Conservation (phyloP, 2,113 vertebrate genomes). For the Piliocolobus tephrosceles region DNA sequence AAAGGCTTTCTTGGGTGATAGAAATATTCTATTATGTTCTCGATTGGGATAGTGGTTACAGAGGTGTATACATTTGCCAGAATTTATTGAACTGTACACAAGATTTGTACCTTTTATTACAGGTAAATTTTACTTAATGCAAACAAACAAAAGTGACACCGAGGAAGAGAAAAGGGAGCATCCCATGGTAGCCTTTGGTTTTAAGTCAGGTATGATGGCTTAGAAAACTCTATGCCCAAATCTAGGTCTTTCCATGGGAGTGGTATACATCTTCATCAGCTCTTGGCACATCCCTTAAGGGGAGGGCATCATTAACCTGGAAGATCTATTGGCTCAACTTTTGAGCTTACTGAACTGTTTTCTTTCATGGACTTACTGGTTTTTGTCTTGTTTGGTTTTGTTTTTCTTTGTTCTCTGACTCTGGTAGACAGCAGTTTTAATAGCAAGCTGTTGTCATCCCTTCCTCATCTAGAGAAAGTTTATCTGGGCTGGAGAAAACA, state of each 20-base stretch:
- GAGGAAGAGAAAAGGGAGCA: neutral
- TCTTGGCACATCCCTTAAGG: neutral
- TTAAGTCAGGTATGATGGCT: neutral
- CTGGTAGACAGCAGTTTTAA: neutral
- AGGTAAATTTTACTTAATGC: neutral
- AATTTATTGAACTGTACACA: neutral
- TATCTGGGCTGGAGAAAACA: neutral
- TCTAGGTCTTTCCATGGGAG: neutral
- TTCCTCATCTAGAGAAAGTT: neutral
- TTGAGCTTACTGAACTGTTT: neutral
- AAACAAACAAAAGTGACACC: neutral
- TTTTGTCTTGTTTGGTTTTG: neutral
- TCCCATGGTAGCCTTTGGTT: neutral
- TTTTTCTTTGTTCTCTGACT: neutral
- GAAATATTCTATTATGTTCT: neutral
- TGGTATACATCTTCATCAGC: neutral
- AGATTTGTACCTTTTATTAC: neutral
- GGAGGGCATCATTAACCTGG: neutral
- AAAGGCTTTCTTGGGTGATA: neutral
- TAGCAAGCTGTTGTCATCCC: neutral
- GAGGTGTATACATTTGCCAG: neutral
- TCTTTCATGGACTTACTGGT: neutral
- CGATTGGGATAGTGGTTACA: neutral
- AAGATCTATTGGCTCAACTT: neutral
- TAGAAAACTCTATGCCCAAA: neutral